These are phyloP conservation scores for Alexandromys fortis DNA, from an alignment of 2,113 vertebrate species.

Conservation along the genomic window DNA sequence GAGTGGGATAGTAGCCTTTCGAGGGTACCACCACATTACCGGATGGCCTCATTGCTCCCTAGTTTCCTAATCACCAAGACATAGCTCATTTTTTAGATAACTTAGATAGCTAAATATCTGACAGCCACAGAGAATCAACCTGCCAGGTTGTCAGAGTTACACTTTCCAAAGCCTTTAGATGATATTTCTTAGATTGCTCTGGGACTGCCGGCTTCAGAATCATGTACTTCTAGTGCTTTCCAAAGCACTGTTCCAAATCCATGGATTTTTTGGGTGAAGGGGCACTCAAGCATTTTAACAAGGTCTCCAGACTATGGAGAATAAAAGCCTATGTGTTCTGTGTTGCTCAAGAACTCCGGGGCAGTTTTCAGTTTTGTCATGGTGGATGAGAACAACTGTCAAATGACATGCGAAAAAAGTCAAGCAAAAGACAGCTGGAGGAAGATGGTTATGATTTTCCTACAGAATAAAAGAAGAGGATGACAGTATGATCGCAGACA, in stretches of 20 bases:
- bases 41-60: not conserved
- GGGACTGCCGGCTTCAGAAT: not conserved
- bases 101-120: not conserved
- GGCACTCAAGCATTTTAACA: not conserved
- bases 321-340: not conserved
- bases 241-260: not conserved
- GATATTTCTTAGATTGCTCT: not conserved
- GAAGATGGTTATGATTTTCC: not conserved
- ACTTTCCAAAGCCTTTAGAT: not conserved
- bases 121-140: not conserved
- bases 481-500: not conserved
- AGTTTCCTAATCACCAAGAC: not conserved
- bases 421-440: not conserved
- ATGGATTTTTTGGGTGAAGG: not conserved
- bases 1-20: not conserved
- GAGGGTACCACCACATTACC: not conserved
- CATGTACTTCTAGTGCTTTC: not conserved
- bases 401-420: not conserved
- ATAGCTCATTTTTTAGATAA: not conserved
- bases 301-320: not conserved
- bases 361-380: not conserved
- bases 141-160: not conserved
- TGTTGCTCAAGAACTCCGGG: not conserved
- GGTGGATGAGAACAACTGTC: not conserved
- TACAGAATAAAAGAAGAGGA: constrained; percentile 1